Evolutionary conservation across 2,888 invertebrate species (phyloP).

Genomic region (Lobophora halterata): DNA sequence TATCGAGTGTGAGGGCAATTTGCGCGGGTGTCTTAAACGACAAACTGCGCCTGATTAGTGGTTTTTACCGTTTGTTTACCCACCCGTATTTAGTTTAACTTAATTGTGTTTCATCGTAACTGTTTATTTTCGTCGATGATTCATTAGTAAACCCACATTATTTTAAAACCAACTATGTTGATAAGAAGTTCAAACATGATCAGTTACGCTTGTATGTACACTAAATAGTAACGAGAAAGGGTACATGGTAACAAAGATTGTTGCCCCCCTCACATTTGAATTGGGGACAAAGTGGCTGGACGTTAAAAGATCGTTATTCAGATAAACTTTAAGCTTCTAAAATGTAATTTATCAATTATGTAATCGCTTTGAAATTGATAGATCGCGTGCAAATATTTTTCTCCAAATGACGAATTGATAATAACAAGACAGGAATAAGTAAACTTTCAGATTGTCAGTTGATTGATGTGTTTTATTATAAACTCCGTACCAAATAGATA

Average conservation of each 20-base stretch:
- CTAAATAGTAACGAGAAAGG: not conserved
- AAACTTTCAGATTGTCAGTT: no score
- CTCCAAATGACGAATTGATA: constrained; percentile 7
- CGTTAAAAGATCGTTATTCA: constrained; percentile 31
- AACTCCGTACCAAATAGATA: no score
- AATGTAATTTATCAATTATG: constrained; percentile 35
- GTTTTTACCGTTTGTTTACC: constrained; percentile 20
- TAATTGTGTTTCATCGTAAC: no score
- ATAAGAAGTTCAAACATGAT: no score
- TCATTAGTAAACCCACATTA: no score
- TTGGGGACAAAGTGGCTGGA: constrained; percentile 14
- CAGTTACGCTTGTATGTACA: no score
- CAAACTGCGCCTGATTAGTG: constrained; percentile 34
- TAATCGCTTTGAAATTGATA: constrained; percentile 21
- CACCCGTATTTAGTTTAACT: not conserved
- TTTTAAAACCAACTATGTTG: no score
- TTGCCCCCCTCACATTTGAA: constrained; percentile 16
- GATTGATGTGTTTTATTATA: no score
- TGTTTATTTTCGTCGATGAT: no score
- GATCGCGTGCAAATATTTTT: constrained; percentile 6
- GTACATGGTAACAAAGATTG: constrained; percentile 14
- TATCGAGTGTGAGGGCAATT: constrained; percentile 50
- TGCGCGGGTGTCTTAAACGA: constrained; percentile 36
- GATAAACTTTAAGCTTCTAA: constrained; percentile 32
- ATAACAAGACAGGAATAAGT: no score